These are phyloP conservation scores for Ondatra zibethicus DNA, from an alignment of 2,113 vertebrate genomes.

Conservation along the genomic window DNA sequence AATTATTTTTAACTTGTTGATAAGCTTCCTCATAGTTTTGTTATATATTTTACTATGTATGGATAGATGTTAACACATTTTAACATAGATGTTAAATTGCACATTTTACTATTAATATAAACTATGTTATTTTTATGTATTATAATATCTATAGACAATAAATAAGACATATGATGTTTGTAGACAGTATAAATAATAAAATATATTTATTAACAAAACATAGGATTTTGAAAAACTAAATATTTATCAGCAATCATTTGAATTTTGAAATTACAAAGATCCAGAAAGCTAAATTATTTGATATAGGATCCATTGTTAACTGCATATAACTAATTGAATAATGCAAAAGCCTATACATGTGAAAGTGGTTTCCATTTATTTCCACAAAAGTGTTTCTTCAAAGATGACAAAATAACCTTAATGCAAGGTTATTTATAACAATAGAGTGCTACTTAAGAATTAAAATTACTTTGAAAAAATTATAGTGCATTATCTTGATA, in stretches of 20 bases:
- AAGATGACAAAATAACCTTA: neutral
- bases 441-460: neutral
- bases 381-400: neutral
- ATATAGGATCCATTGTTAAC: neutral
- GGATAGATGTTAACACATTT: neutral
- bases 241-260: constrained; percentile 17
- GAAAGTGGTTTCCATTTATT: constrained; percentile 32
- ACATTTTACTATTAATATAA: constrained; percentile 5
- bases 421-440: neutral
- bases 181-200: neutral
- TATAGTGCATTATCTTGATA: neutral
- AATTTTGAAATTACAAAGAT: constrained; percentile 34
- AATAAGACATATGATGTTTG: neutral
- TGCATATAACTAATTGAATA: constrained; percentile 32
- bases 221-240: neutral
- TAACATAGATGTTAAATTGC: neutral
- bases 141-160: neutral
- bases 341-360: neutral
- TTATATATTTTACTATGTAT: neutral
- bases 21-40: neutral
- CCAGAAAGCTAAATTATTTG: neutral
- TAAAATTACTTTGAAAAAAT: neutral
- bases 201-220: neutral
- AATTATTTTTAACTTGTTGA: constrained; percentile 40
- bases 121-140: neutral